Conservation (phyloP, 92 coral and sea anemone species). For the Pocillopora meandrina region DNA sequence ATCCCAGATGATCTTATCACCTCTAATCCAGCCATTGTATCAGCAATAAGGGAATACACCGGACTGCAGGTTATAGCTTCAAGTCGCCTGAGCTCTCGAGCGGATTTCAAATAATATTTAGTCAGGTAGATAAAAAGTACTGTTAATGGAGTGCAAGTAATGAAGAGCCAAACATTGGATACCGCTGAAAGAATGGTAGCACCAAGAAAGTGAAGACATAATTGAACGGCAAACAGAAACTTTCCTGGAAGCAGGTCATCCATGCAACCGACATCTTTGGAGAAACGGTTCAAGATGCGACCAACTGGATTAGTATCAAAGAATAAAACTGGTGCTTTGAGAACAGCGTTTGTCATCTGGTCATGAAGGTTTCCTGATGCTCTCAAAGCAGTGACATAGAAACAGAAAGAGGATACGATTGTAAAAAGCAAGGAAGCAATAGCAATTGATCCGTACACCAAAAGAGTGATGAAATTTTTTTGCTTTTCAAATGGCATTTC, state of each 20-base stretch:
- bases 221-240: slow-evolving; percentile 12
- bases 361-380: slow-evolving; percentile 30
- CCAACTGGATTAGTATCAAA: slow-evolving; percentile 35
- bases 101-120: slow-evolving; percentile 74
- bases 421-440: slow-evolving; percentile 8
- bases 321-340: slow-evolving; percentile 39
- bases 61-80: slow-evolving; percentile 66
- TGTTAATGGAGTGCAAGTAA: slow-evolving; percentile 47
- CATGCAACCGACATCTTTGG: slow-evolving; percentile 28
- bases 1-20: slow-evolving; percentile 25
- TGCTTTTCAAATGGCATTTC: slow-evolving; percentile 28
- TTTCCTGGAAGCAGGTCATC: slow-evolving; percentile 31
- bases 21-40: slow-evolving; percentile 23
- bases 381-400: slow-evolving; percentile 21
- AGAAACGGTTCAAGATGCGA: slow-evolving; percentile 38
- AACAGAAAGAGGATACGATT: slow-evolving; percentile 12
- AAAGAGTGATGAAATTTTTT: slow-evolving; percentile 9
- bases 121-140: slow-evolving; percentile 63
- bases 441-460: slow-evolving; percentile 28
- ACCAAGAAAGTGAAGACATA: neutral
- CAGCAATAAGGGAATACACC: slow-evolving; percentile 23
- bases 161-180: slow-evolving; percentile 21
- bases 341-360: slow-evolving; percentile 22
- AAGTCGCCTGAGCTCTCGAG: slow-evolving; percentile 79
- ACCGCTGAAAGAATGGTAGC: slow-evolving; percentile 20